phyloP scores from a whole-genome alignment of 1,140 invertebrate genomes.

The Ceratitis capitata region DNA sequence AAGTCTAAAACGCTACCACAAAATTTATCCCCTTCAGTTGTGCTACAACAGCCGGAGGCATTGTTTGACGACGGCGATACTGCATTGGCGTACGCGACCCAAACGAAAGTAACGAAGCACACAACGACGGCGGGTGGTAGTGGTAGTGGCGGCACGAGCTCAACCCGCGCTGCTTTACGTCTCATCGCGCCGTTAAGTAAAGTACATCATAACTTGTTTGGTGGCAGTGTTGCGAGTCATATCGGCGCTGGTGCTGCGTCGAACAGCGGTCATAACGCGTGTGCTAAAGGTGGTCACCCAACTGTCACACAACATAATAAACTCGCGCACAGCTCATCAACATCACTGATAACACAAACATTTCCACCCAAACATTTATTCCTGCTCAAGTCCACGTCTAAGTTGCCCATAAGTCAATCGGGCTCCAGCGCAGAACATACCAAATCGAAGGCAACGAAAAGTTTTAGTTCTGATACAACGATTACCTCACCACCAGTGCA shows the following conservation, averaged over 20 bases:
- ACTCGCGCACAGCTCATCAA: conserved; percentile 54
- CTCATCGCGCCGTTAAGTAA: conserved; percentile 42
- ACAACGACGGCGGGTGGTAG: background rate
- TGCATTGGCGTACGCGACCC: background rate
- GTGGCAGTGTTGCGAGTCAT: conserved; percentile 49
- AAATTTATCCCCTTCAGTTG: conserved; percentile 65
- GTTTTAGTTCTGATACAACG: conserved; percentile 38
- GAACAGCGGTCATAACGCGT: background rate
- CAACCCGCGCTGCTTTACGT: background rate
- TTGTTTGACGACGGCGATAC: conserved; percentile 44
- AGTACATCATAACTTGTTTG: conserved; percentile 49
- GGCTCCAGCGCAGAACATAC: conserved; percentile 31
- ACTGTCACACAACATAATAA: conserved; percentile 41
- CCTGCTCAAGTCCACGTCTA: conserved; percentile 61
- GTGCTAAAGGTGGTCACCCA: background rate
- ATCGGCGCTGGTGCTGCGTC: conserved; percentile 38
- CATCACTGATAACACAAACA: conserved; percentile 50
- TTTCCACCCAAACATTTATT: conserved; percentile 64
- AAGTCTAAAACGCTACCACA: conserved; percentile 71
- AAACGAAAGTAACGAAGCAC: background rate
- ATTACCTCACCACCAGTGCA: conserved; percentile 21
- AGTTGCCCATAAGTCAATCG: conserved; percentile 43
- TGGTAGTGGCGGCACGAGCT: background rate
- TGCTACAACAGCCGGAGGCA: conserved; percentile 54
- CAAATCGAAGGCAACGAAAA: conserved; percentile 39